These are phyloP conservation scores for Alloplasta piceator DNA, from an alignment of 2,888 invertebrate species.

Conservation along the genomic window DNA sequence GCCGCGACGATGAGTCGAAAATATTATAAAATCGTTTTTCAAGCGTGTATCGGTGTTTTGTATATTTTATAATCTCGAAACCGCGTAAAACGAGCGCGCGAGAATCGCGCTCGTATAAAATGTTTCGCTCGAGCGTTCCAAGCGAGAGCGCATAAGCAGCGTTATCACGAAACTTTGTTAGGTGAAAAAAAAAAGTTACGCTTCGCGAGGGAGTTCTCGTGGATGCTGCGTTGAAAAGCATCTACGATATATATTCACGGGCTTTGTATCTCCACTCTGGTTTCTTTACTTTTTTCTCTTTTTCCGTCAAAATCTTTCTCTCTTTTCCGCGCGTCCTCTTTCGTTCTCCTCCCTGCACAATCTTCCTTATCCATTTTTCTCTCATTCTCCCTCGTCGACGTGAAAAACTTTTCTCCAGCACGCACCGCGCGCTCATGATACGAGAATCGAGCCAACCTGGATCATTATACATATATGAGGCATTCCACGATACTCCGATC, in stretches of 20 bases:
- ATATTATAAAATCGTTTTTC: too few relatives aligned
- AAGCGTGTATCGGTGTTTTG: too few relatives aligned
- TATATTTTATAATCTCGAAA: too few relatives aligned
- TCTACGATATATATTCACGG: not conserved
- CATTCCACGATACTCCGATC: too few relatives aligned
- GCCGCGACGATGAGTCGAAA: too few relatives aligned
- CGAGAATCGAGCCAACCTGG: not conserved
- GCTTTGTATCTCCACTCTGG: not conserved
- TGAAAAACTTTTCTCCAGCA: constrained; percentile 1
- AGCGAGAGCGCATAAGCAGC: not conserved
- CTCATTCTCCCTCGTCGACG: not conserved
- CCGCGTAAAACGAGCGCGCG: not conserved
- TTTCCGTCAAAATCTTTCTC: constrained; percentile 33
- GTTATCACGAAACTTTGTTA: constrained; percentile 36
- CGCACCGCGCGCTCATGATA: not conserved
- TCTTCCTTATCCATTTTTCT: constrained; percentile 12
- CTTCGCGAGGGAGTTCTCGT: constrained; percentile 20
- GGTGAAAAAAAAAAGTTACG: constrained; percentile 44
- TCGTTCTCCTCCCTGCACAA: constrained; percentile 6
- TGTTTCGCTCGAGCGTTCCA: not conserved
- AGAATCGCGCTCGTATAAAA: not conserved
- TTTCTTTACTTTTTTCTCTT: not conserved
- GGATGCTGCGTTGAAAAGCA: constrained; percentile 7
- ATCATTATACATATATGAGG: not conserved
- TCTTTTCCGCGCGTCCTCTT: constrained; percentile 30